Percentiles rank a stretch among this genome's conserved stretches.
These are phyloP conservation scores for Rattus rattus DNA, from an alignment of 2,113 vertebrate genomes.

Conservation along the genomic window DNA sequence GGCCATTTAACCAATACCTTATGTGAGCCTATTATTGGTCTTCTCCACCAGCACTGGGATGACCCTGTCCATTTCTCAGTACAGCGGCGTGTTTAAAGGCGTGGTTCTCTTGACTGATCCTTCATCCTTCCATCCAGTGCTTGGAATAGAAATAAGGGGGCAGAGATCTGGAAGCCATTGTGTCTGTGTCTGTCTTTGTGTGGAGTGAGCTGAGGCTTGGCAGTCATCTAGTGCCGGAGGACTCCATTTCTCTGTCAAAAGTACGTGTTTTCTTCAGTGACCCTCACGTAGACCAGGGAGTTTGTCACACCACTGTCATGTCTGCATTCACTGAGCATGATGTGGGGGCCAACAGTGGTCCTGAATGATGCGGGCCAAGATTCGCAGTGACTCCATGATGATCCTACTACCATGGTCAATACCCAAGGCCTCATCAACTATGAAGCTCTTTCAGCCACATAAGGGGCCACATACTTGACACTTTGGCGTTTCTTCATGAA, in stretches of 20 bases:
- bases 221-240: neutral
- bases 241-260: neutral
- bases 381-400: neutral
- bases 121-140: neutral
- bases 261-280: neutral
- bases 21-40: slow-evolving; percentile 49
- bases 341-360: neutral
- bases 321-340: neutral
- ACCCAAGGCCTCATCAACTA: neutral
- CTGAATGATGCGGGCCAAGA: neutral
- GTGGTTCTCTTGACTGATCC: slow-evolving; percentile 37
- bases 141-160: neutral
- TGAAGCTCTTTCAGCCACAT: neutral
- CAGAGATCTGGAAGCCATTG: neutral
- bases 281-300: too few species aligned
- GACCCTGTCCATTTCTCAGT: slow-evolving; percentile 57
- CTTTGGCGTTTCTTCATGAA: neutral
- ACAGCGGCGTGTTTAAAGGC: slow-evolving; percentile 39
- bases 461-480: neutral
- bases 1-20: slow-evolving; percentile 62
- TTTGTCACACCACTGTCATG: neutral
- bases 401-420: accelerated
- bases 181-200: neutral
- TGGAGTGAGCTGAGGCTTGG: neutral
- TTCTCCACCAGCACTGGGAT: slow-evolving; percentile 1